Evolutionary conservation across 2,797 vertebrate genomes (phyloP).

Genomic region (Gallinago nigripennis): DNA sequence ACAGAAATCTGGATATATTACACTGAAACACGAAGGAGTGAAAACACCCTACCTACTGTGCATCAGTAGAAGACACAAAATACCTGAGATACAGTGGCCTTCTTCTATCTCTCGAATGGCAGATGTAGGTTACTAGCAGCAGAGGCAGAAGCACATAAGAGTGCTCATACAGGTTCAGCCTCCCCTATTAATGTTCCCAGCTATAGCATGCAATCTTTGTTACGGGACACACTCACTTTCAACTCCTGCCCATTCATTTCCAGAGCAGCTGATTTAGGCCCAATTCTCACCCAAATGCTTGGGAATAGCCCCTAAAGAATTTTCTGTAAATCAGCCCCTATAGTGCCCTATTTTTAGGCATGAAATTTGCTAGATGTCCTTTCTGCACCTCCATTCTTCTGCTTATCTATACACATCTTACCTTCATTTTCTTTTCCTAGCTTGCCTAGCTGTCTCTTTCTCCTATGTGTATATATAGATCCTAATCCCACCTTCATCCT

Average conservation of each 20-base stretch:
- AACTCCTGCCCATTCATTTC: neutral
- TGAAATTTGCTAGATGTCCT: neutral
- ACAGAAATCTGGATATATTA: neutral
- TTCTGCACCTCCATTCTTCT: neutral
- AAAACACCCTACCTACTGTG: neutral
- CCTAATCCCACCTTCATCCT: neutral
- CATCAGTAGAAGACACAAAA: neutral
- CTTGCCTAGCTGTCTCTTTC: neutral
- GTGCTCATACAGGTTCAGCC: neutral
- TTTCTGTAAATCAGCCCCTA: neutral
- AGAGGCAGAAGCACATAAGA: neutral
- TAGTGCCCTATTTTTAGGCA: neutral
- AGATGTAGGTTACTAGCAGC: neutral
- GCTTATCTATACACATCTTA: neutral
- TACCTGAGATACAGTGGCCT: neutral
- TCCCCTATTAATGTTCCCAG: neutral
- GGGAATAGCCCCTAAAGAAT: neutral
- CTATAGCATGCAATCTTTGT: rapidly evolving
- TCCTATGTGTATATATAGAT: neutral
- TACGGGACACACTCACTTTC: neutral
- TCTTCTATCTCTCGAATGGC: neutral
- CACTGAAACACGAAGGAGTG: neutral
- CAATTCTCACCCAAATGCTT: neutral
- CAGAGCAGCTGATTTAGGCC: neutral
- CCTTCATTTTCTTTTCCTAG: neutral